Conservation (phyloP, 1,140 invertebrate species). For the Acyrthosiphon pisum region DNA sequence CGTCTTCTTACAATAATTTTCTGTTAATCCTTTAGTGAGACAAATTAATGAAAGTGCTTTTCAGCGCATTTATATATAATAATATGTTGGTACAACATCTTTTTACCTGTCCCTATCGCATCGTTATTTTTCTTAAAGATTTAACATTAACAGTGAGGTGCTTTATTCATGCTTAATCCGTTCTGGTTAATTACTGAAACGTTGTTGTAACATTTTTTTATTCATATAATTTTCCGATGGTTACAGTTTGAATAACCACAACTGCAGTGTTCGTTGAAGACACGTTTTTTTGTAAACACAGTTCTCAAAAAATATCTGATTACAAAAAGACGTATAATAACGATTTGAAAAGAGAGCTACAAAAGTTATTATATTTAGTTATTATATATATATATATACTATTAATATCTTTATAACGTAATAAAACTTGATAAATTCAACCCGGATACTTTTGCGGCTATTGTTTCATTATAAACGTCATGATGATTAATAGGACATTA, state of each 20-base stretch:
- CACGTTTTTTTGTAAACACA: neutral
- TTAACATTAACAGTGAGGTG: neutral
- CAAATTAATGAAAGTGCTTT: conserved; percentile 49
- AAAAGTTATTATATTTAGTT: conserved; percentile 22
- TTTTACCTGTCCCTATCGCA: neutral
- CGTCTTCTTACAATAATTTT: neutral
- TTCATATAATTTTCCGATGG: neutral
- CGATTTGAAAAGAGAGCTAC: neutral
- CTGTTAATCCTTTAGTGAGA: conserved; percentile 36
- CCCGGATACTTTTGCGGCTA: conserved; percentile 42
- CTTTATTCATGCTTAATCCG: neutral
- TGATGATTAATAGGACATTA: conserved; percentile 55
- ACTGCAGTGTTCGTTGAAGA: neutral
- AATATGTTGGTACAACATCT: neutral
- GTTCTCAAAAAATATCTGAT: neutral
- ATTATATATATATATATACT: neutral
- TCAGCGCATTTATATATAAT: neutral
- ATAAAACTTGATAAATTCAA: conserved; percentile 55
- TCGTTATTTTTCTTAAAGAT: neutral
- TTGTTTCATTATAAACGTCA: conserved; percentile 56
- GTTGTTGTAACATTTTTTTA: neutral
- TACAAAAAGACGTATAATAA: neutral
- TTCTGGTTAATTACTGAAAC: neutral
- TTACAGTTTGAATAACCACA: neutral
- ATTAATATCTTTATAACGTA: conserved; percentile 48